Evolutionary conservation across 1,140 invertebrate species (phyloP).

Genomic region (Lordiphosa clarofinis): DNA sequence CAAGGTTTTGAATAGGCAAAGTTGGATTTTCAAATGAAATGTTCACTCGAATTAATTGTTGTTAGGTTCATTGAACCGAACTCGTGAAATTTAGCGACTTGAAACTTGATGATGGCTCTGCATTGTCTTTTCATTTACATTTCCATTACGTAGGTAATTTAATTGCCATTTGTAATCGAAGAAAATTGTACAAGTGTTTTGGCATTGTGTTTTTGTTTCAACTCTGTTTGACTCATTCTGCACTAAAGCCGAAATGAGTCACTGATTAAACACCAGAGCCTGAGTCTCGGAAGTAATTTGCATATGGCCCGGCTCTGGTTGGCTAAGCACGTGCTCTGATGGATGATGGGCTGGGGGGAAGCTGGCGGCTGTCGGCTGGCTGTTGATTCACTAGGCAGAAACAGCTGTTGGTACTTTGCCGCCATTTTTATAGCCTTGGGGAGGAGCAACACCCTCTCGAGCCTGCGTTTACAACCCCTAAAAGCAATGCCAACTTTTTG

Average conservation of each 20-base stretch:
- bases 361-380: conserved; percentile 25
- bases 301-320: conserved; percentile 25
- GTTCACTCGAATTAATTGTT: conserved; percentile 14
- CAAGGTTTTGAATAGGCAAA: conserved; percentile 39
- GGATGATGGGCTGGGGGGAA: background rate
- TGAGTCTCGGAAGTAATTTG: conserved; percentile 2
- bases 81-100: conserved; percentile 21
- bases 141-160: conserved; percentile 35
- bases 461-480: conserved; percentile 50
- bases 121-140: conserved; percentile 18
- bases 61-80: conserved; percentile 38
- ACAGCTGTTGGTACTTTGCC: conserved; percentile 37
- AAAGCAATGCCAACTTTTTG: conserved; percentile 52
- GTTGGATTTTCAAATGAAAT: conserved; percentile 46
- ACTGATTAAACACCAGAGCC: conserved; percentile 31
- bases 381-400: conserved; percentile 35
- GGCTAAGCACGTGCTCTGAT: conserved; percentile 13
- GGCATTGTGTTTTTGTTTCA: conserved; percentile 29
- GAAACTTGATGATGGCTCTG: conserved; percentile 28
- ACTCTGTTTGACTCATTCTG: conserved; percentile 17
- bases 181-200: conserved; percentile 8
- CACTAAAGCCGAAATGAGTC: conserved; percentile 31
- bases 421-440: conserved; percentile 32
- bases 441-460: conserved; percentile 11
- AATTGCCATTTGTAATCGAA: conserved; percentile 27